Base-by-base conservation (phyloP, 2,113 vertebrate genomes). In the Motacilla alba region DNA sequence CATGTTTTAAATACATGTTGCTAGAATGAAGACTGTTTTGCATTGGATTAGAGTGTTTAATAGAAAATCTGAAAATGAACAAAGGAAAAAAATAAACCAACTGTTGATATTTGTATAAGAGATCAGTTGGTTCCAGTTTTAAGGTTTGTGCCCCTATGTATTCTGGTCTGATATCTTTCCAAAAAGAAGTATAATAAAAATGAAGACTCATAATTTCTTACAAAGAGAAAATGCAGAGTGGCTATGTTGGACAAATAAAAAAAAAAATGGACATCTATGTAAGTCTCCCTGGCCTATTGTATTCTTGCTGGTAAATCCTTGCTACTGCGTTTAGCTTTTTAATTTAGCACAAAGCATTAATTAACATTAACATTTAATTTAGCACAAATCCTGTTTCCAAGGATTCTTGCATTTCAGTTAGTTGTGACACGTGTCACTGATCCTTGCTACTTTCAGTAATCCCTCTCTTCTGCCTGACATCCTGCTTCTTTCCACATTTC, bases 1-100 rank as follows among this genome's bases (percentile, higher is more conserved):
- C 0, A 1, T 81, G 3, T 64, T 72, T 82, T 53, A 58, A 73
- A 27, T 31, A 58, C 0, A 0, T 72, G 17, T 35, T 64, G 2
- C 10, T 79, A 53, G 19, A 87, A 91, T 10, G 59, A 2, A 66
- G 35, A 64, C 3, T 39, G 6, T 37, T 11, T 52, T 89, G 35
- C 3, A 3, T 63, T 0, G 3, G 13, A 52, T 82, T 78, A 47
- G 27, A 75, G 7, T 3, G 74, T 5, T 6, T 53, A 84, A 68
- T 6, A 64, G 6, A 85, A 89, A 93, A 70, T 3, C 4, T 59
- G 14, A 72, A 87, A 89, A 52, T 39, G 59, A 91, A 39, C 1
- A 26, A 81, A 55, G 4, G 5, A 10, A n/a, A 87, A 81, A 59
- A 70, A 12, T 17, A 52, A 74, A 44, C 4, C 5, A 63, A 7